phyloP scores from a whole-genome alignment of 2,113 vertebrate genomes.

The Romanogobio albipinnatus region DNA sequence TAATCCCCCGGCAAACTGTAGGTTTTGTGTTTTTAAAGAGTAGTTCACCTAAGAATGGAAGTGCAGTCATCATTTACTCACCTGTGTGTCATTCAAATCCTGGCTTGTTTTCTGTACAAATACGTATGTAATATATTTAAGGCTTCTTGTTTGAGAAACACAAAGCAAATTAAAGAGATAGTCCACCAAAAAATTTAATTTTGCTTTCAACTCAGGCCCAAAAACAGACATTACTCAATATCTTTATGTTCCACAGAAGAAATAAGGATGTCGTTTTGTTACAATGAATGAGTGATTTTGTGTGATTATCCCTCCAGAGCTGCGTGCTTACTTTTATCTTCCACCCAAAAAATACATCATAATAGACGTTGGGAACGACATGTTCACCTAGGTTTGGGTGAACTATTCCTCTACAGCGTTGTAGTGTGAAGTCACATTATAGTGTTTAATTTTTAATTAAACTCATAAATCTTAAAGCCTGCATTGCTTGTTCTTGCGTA shows the following conservation, averaged over 20 bases:
- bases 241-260: neutral
- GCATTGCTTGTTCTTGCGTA: neutral
- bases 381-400: neutral
- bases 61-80: neutral
- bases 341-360: neutral
- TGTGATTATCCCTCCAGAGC: neutral
- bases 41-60: neutral
- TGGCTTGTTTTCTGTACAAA: neutral
- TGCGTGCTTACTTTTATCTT: neutral
- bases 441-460: constrained; percentile 12
- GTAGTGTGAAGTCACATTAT: constrained; percentile 9
- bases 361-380: neutral
- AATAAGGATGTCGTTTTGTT: neutral
- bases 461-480: constrained; percentile 22
- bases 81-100: neutral
- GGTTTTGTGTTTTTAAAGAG: neutral
- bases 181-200: neutral
- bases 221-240: no score
- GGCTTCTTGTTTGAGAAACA: neutral
- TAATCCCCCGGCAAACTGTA: neutral
- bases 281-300: neutral
- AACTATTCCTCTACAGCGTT: constrained; percentile 3
- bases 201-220: neutral
- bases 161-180: neutral
- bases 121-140: neutral